phyloP scores from a whole-genome alignment of 2,113 vertebrate genomes.

The Zapus hudsonius region DNA sequence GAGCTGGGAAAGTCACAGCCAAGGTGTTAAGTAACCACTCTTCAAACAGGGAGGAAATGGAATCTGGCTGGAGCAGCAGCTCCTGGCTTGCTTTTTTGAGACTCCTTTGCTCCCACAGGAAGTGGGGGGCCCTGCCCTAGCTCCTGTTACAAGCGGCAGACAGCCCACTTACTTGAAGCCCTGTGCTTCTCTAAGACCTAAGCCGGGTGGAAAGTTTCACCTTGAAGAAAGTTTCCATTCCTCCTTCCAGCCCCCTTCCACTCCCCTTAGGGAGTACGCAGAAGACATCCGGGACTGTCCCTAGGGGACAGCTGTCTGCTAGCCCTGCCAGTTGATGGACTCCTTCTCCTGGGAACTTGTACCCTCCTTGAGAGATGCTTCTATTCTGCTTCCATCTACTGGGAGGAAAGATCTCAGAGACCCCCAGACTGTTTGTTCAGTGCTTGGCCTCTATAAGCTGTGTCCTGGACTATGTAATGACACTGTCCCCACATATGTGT shows the following conservation, averaged over 20 bases:
- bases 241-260: slow-evolving; percentile 64
- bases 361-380: not conserved
- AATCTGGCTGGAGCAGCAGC: slow-evolving; percentile 54
- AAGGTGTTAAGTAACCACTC: slow-evolving; percentile 64
- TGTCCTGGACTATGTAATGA: not conserved
- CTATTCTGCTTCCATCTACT: not conserved
- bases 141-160: slow-evolving; percentile 58
- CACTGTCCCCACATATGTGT: not conserved
- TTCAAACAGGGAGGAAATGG: slow-evolving; percentile 60
- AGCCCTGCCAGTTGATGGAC: not conserved
- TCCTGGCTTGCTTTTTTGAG: slow-evolving; percentile 54
- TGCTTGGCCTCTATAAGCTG: not conserved
- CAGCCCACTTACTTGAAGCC: slow-evolving; percentile 32
- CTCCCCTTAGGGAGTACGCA: slow-evolving; percentile 13
- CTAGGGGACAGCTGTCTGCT: slow-evolving; percentile 6
- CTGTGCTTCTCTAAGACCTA: slow-evolving; percentile 46
- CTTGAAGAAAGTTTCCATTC: slow-evolving; percentile 69
- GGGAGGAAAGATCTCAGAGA: not conserved
- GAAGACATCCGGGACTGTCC: slow-evolving; percentile 52
- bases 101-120: slow-evolving; percentile 68
- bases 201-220: slow-evolving; percentile 73
- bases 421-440: not conserved
- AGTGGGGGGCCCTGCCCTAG: slow-evolving; percentile 59
- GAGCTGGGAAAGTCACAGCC: slow-evolving; percentile 60
- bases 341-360: not conserved